Base-by-base conservation (phyloP, 2,113 vertebrate species). In the Kobus ellipsiprymnus region DNA sequence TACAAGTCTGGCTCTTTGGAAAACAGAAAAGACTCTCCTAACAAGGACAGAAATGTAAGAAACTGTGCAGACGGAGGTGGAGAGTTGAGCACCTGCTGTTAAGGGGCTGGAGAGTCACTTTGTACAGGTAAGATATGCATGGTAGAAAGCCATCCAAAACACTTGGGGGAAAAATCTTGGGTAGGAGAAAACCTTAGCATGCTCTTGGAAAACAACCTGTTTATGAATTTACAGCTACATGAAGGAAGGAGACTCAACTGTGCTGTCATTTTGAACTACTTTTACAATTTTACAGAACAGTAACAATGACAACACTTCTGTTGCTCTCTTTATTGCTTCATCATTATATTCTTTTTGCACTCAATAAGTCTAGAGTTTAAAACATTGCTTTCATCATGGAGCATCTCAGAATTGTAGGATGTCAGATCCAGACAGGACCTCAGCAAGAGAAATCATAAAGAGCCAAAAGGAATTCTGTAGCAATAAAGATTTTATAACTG, bases 331-430 rank as follows among this genome's bases (percentile, higher is more conserved):
- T 2, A 2, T 77, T 57, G 44, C 89, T 92, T 71, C 21, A 59
- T 81, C 36, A 48, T 81, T 82, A 27, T 33, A 36, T 96, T 54
- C 62, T 54, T 89, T 95, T 60, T 77, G 52, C 81, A 17, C 93
- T 87, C 91, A 80, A 92, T 59, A 92, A 96, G 83, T 83, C 52
- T 44, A n/a, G 88, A 88, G 57, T 92, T 97, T 95, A 93, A 94
- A 97, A 96, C 87, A 40, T 55, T 48, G 71, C 36, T 95, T 93
- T 97, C 96, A 83, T 74, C 29, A 9, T 33, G 46, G 62, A 95
- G 62, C 67, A 46, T 78, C 95, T 94, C 91, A 64, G 85, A 97
- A 96, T 94, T 90, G 78, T 3, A 87, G 62, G n/a, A 48, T 90
- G 74, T 92, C 89, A 90, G 88, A 71, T 83, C 33, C 85, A 87